These are phyloP conservation scores for Leptestheria dahalacensis DNA, from an alignment of 1,140 invertebrate genomes.

Conservation along the genomic window DNA sequence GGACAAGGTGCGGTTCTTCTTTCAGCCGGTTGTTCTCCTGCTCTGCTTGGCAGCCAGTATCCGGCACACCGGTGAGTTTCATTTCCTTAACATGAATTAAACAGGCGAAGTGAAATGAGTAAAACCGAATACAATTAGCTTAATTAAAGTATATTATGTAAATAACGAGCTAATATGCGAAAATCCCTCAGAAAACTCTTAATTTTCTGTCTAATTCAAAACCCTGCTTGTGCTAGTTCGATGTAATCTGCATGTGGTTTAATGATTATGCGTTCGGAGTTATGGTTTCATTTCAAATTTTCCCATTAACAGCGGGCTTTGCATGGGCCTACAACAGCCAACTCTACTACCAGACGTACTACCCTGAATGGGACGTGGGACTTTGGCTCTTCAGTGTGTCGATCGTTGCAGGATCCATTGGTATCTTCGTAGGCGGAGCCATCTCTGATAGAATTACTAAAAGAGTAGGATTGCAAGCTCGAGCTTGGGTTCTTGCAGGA, in stretches of 20 bases:
- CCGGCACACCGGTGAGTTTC: constrained; percentile 53
- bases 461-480: constrained; percentile 66
- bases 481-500: constrained; percentile 63
- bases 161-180: too few relatives aligned
- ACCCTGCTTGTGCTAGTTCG: too few relatives aligned
- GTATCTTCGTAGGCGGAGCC: constrained; percentile 72
- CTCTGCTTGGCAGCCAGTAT: constrained; percentile 74
- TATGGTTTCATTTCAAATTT: too few relatives aligned
- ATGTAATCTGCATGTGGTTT: too few relatives aligned
- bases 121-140: too few relatives aligned
- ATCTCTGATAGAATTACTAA: constrained; percentile 78
- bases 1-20: constrained; percentile 33
- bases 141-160: too few relatives aligned
- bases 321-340: constrained; percentile 81
- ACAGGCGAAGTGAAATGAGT: background rate
- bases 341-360: constrained; percentile 70
- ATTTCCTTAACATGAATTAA: background rate
- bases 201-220: too few relatives aligned
- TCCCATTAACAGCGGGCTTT: constrained; percentile 49
- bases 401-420: constrained; percentile 68
- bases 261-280: too few relatives aligned
- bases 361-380: constrained; percentile 68
- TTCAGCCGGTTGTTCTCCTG: constrained; percentile 59
- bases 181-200: too few relatives aligned
- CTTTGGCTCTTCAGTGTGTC: constrained; percentile 77